Percentiles rank a stretch among this genome's conserved stretches.
Evolutionary conservation across 2,888 invertebrate genomes (phyloP).

Genomic region (Campoplex capitator): DNA sequence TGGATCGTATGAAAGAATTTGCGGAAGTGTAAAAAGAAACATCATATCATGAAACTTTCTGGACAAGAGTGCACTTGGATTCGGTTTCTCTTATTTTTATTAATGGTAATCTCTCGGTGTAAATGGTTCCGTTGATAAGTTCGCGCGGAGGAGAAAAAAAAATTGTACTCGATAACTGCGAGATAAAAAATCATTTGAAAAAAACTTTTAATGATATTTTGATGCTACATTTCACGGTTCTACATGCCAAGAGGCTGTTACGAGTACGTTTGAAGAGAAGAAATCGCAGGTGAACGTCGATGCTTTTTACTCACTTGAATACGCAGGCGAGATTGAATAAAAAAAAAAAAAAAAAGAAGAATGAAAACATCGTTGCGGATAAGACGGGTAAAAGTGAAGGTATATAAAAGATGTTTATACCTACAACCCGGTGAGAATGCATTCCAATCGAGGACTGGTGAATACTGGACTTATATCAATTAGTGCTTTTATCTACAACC

Average conservation of each 20-base stretch:
- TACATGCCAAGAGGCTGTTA: neutral
- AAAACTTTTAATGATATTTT: slow-evolving; percentile 26
- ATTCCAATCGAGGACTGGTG: slow-evolving; percentile 12
- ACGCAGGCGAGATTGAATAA: slow-evolving; percentile 11
- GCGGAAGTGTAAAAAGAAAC: neutral
- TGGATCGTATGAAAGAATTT: neutral
- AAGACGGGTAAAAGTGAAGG: slow-evolving; percentile 58
- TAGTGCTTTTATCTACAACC: slow-evolving; percentile 11
- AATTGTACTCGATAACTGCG: neutral
- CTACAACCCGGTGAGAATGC: slow-evolving; percentile 9
- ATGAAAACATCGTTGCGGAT: slow-evolving; percentile 8
- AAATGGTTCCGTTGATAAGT: neutral
- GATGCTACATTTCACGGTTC: slow-evolving; percentile 37
- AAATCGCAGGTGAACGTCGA: slow-evolving; percentile 58
- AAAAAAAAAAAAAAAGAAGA: slow-evolving; percentile 12
- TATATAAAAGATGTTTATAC: slow-evolving; percentile 21
- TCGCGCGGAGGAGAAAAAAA: neutral
- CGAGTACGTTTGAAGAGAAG: slow-evolving; percentile 33
- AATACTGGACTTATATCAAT: slow-evolving; percentile 28
- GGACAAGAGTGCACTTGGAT: neutral
- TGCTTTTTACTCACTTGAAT: slow-evolving; percentile 28
- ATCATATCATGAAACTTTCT: neutral
- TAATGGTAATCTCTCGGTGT: neutral
- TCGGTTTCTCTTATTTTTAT: neutral
- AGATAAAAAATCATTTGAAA: neutral